A percentile compares a stretch with the other conserved stretches of the same genome.
Evolutionary conservation across 2,888 invertebrate genomes (phyloP).

Genomic region (Onthophagus sagittarius): DNA sequence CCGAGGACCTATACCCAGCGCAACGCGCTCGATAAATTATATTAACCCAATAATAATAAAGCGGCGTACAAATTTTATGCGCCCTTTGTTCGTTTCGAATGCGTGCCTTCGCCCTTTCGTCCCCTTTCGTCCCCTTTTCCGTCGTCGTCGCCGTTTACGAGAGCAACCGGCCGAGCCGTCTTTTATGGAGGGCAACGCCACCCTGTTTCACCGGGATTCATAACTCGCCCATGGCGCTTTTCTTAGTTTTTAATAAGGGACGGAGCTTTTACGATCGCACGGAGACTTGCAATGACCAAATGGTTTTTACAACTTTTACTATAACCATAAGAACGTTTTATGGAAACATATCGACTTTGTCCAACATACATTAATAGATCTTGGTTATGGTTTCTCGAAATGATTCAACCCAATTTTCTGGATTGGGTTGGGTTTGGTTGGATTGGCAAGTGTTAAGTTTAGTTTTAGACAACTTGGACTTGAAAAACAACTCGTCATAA

Average conservation of each 20-base stretch:
- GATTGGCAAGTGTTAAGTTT: no score
- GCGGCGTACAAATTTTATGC: slow-evolving; percentile 22
- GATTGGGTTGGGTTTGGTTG: no score
- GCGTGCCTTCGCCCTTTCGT: slow-evolving; percentile 12
- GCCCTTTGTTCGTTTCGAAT: slow-evolving; percentile 22
- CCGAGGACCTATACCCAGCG: slow-evolving; percentile 5
- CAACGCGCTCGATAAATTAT: slow-evolving; percentile 23
- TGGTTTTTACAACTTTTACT: not conserved
- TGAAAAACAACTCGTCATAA: no score
- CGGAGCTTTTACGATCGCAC: slow-evolving; percentile 1
- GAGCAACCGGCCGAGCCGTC: not conserved
- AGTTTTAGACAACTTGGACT: no score
- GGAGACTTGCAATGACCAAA: slow-evolving; percentile 1
- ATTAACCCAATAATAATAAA: slow-evolving; percentile 28
- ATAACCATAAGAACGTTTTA: not conserved
- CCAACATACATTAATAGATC: not conserved
- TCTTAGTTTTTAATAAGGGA: slow-evolving; percentile 10
- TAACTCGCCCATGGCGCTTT: not conserved
- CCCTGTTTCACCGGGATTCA: slow-evolving; percentile 2
- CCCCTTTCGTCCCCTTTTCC: slow-evolving; percentile 19
- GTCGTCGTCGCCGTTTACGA: not conserved
- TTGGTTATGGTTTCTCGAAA: no score
- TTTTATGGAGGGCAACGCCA: slow-evolving; percentile 7
- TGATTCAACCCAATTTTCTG: no score
- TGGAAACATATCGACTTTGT: no score